A percentile compares a stretch with the other conserved stretches of the same genome.
Evolutionary conservation across 2,888 invertebrate species (phyloP).

Genomic region (Candidula unifasciata): DNA sequence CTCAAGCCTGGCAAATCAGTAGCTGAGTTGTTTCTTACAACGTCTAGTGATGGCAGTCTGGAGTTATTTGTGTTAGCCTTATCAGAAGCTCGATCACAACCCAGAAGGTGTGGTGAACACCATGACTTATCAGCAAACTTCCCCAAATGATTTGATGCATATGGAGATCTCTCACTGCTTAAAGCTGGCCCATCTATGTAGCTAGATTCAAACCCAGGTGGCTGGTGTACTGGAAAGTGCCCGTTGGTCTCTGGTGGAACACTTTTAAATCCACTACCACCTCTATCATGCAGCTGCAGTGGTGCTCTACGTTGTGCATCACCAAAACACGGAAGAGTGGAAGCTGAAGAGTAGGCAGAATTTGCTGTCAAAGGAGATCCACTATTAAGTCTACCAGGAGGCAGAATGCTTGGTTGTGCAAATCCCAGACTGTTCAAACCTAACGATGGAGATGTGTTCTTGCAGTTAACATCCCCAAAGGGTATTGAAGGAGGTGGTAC

Average conservation of each 20-base stretch:
- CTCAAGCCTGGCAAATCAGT: background rate
- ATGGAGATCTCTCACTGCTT: background rate
- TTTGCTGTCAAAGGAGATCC: background rate
- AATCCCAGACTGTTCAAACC: background rate
- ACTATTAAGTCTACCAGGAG: background rate
- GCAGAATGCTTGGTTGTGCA: background rate
- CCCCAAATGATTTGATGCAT: background rate
- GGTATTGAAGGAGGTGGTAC: background rate
- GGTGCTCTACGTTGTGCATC: background rate
- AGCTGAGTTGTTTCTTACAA: background rate
- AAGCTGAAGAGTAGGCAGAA: background rate
- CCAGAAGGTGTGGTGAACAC: background rate
- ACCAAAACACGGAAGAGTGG: background rate
- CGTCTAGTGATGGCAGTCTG: background rate
- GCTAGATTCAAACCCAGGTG: constrained; percentile 11
- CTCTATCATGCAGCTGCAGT: background rate
- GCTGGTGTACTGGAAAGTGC: background rate
- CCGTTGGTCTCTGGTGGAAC: background rate
- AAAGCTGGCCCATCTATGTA: background rate
- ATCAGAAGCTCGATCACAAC: background rate
- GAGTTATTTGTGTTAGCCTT: background rate
- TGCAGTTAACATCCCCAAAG: background rate
- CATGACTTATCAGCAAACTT: background rate
- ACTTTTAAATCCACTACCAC: background rate
- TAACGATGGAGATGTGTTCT: background rate